A percentile compares a stretch with the other conserved stretches of the same genome.
Evolutionary conservation across 2,797 vertebrate genomes (phyloP).

Genomic region (Bradypus variegatus): DNA sequence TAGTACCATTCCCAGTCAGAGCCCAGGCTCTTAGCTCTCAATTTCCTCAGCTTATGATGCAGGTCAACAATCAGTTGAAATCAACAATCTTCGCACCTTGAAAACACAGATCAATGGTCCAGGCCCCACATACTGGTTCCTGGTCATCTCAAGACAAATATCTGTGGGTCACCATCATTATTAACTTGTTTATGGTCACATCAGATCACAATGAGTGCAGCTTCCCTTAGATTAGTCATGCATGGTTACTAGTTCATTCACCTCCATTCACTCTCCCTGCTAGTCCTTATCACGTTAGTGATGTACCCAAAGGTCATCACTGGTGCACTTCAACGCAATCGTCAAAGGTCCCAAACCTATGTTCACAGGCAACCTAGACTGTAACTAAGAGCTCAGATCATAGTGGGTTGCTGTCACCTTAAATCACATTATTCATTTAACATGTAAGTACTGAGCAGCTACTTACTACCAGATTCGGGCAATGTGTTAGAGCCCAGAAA

Average conservation of each 20-base stretch:
- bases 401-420: not conserved
- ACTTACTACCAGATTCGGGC: slow-evolving; percentile 6
- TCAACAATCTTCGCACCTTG: not conserved
- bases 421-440: not conserved
- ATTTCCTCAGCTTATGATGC: not conserved
- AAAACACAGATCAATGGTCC: not conserved
- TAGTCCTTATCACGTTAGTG: not conserved
- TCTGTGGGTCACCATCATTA: not conserved
- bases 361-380: not conserved
- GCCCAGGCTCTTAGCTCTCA: not conserved
- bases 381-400: not conserved
- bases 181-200: not conserved
- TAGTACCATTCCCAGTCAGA: not conserved
- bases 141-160: not conserved
- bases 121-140: not conserved
- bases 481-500: not conserved
- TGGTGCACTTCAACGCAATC: not conserved
- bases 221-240: not conserved
- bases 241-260: not conserved
- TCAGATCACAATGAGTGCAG: not conserved
- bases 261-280: not conserved
- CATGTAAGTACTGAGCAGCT: slow-evolving; percentile 2
- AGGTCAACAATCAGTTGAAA: not conserved
- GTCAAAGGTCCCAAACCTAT: not conserved
- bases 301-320: not conserved